Evolutionary conservation across 2,888 invertebrate genomes (phyloP), one percentile per base, ranked within the genome.

Genomic region (Drosophila siamana): DNA sequence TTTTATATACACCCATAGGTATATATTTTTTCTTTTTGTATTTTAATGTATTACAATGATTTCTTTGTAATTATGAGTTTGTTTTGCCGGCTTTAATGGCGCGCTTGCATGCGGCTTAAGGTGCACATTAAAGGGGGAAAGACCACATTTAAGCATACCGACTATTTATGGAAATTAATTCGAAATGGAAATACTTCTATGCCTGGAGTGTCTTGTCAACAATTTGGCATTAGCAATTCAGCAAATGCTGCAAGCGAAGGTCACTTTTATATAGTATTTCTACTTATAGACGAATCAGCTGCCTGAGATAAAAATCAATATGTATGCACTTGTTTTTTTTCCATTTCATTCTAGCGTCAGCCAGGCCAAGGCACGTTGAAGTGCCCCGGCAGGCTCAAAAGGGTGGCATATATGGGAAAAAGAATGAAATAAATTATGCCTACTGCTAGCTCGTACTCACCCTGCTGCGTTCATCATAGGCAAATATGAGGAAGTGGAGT

Each of bases 401-500:
- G 44, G 52, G 63, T 47, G 15, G n/a, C 3, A 46, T 24, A 26
- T 13, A 52, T 24, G 13, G 33, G 30, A 43, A 11, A 9, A 50
- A 33, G 15, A 15, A 26, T 4, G 36, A 19, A 22, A 15, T 24
- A 46, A 46, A 36, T 36, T 36, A 56, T 7, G 22, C 38, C 24
- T 51, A 38, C 13, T 38, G 15, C 16, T 33, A 8, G 7, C 11
- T 19, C 11, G 8, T 65, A 86, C 91, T 88, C 78, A 90, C 92
- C 92, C 83, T 66, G 78, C 80, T 67, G 78, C 65, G 56, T 47
- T 69, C 86, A 90, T 82, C 66, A 90, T 78, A 55, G 92, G 92
- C 68, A 92, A 77, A 88, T 91, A 92, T 33, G 92, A 91, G 75
- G 92, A 91, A 66, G 92, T 92, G 63, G 91, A 92, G 75, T 92